Evolutionary conservation across 2,888 invertebrate species (phyloP), one percentile per base, ranked within the genome.

Genomic region (Amblyjoppa fuscipennis): DNA sequence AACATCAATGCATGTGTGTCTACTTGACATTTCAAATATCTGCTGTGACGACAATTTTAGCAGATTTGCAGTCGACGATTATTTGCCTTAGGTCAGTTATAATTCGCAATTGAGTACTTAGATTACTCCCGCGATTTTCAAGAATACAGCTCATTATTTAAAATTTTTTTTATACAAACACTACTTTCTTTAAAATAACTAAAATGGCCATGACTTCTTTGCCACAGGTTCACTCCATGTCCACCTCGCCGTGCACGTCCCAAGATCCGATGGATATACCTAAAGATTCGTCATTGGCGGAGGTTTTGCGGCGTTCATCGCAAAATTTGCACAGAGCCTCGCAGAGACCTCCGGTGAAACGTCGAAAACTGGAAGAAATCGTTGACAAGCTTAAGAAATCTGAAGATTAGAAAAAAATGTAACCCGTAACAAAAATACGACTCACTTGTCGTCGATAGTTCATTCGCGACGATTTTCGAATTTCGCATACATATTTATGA

Each of bases 281-380:
- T 1, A 51, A 3, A 16, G 64, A 79, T 34, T 20, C 79, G 11
- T 61, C 51, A 25, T 38, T 38, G 4, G 20, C 49, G 16, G 38
- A 71, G 9, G 71, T 61, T 28, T 31, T 34, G 25, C 34, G 70
- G 1, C 70, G 78, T 69, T 34, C 59, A 28, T n/a, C 59, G 31
- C 70, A 61, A 16, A 49, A 59, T 34, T 59, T 49, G 49, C 45
- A 53, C 51, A 61, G 64, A 38, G 25, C 31, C 20, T 51, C 64
- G 34, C 31, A 34, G 1, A 61, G 59, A 71, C 34, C 71, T n/a
- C 20, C 79, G 25, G 64, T 87, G 41, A 89, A 88, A 49, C 84
- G 88, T 78, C 85, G 87, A 38, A 90, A 89, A 64, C 83, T 91
- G 64, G 89, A 90, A 85, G 88, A 89, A 20, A 88, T 90, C 75